phyloP scores from a whole-genome alignment of 2,797 vertebrate species.

The Melanotaenia trifasciata region DNA sequence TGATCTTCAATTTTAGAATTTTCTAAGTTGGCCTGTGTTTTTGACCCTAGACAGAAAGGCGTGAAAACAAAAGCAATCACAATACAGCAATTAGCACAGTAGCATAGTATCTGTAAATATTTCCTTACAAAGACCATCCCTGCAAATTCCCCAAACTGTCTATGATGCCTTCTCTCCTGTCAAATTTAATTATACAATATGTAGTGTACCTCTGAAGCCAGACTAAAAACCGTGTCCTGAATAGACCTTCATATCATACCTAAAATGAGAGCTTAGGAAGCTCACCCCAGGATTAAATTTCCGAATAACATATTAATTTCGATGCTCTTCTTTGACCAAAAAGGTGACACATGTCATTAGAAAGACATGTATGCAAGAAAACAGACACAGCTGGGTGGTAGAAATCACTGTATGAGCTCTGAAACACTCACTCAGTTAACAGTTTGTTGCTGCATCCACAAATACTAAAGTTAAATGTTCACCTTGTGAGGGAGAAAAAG shows the following conservation, averaged over 20 bases:
- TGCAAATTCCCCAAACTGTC: background rate
- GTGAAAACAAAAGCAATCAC: constrained; percentile 10
- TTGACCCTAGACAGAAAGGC: background rate
- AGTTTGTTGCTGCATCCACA: background rate
- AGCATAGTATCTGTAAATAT: background rate
- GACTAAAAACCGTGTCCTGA: background rate
- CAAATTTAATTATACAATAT: constrained; percentile 8
- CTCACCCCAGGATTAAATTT: background rate
- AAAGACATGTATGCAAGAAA: background rate
- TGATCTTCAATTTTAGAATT: constrained; percentile 13
- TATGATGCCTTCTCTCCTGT: background rate
- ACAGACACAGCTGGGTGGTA: background rate
- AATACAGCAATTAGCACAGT: background rate
- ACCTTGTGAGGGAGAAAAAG: no score
- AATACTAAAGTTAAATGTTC: background rate
- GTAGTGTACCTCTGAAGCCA: constrained; percentile 10
- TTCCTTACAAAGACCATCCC: background rate
- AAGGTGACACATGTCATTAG: no score
- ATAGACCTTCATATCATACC: background rate
- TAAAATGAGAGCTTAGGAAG: background rate
- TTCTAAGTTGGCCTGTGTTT: constrained; percentile 5
- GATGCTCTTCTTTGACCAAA: background rate
- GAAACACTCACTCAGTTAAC: background rate
- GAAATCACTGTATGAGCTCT: background rate
- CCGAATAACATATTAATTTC: background rate